These are phyloP conservation scores for Sarcophilus harrisii DNA, from an alignment of 2,797 vertebrate species.

Conservation along the genomic window DNA sequence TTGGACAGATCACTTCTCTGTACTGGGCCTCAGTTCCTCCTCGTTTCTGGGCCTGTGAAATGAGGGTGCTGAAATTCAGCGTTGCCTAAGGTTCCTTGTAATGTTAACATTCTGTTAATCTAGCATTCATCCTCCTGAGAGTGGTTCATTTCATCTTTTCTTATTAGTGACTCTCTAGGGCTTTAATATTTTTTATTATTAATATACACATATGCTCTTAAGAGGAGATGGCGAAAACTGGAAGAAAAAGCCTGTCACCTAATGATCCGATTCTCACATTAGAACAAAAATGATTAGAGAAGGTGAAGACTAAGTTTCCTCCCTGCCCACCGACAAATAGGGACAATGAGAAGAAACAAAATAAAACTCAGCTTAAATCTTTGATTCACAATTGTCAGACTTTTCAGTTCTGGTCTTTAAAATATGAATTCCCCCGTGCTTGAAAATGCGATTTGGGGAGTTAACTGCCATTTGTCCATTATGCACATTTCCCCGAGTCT, in stretches of 20 bases:
- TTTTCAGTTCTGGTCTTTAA: not conserved
- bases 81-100: not conserved
- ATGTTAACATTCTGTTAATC: not conserved
- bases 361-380: not conserved
- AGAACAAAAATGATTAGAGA: not conserved
- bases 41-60: not conserved
- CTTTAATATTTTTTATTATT: not conserved
- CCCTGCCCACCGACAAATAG: not conserved
- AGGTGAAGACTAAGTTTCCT: not conserved
- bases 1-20: not conserved
- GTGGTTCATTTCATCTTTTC: not conserved
- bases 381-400: not conserved
- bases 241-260: not conserved
- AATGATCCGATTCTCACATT: not conserved
- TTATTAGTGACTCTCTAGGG: not conserved
- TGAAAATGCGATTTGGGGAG: slow-evolving; percentile 1
- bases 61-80: not conserved
- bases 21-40: not conserved
- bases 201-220: not conserved
- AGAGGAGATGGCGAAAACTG: not conserved
- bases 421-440: not conserved
- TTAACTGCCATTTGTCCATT: not conserved
- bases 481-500: slow-evolving; percentile 15
- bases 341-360: not conserved
- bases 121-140: not conserved